Base-by-base conservation (phyloP, 2,888 invertebrate species). In the Sceliomorpha sp. region DNA sequence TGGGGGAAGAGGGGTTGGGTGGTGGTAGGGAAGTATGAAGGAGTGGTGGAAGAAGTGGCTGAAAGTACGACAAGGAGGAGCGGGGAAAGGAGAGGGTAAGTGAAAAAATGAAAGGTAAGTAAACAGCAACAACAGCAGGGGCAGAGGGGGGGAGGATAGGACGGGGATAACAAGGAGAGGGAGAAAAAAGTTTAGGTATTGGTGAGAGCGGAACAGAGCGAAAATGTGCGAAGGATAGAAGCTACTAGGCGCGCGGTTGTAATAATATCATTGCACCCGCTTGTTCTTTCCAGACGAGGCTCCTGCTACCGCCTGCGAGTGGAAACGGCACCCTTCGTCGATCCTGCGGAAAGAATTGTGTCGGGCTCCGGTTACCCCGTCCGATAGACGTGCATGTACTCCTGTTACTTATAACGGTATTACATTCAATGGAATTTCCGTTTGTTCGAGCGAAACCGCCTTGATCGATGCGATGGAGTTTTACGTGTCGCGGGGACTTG, bases 351-450 rank as follows among this genome's bases (percentile, higher is more conserved):
- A 36, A 51, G 20, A 6, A 1, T 9, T 8, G 29, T 31, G 37
- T 37, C 42, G 32, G n/a, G 31, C 31, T 47, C 58, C 27, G 1
- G 27, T 10, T 17, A 34, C 32, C 3, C 29, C 6, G 0, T 5
- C 17, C 29, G 40, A 48, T 45, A 45, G 51, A 29, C 36, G 53
- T 20, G 24, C 53, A 27, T 37, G 39, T 36, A 37, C 20, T 20
- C n/a, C 13, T 27, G 55, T 50, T 55, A 34, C 63, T 42, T 42
- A 48, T 39, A 48, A 63, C 34, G 9, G 31, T 17, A 24, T 62
- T 53, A 62, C 55, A 47, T 47, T 47, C 45, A 53, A 12, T 24
- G 32, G 47, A 53, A 53, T 53, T 53, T 42, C 45, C 37, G 45
- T 62, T 31, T 40, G 47, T 51, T 32, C 53, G 45, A 42, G 39